Evolutionary conservation across 1,140 invertebrate genomes (phyloP).

Genomic region (Stegodyphus dumicola): DNA sequence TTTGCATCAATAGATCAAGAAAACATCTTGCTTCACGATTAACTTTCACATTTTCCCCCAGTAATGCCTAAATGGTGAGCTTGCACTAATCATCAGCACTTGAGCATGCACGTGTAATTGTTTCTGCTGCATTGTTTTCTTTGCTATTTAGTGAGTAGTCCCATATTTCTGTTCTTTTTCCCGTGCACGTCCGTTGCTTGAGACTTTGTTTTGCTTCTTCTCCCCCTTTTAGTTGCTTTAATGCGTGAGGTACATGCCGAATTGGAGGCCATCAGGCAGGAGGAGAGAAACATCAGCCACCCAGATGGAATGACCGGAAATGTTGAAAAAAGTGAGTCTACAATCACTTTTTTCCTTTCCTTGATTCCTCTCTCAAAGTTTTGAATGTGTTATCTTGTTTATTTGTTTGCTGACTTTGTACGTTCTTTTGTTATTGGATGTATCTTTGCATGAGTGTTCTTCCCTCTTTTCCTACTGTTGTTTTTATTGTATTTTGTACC

Average conservation of each 20-base stretch:
- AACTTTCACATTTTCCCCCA: too few relatives aligned
- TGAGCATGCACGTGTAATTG: too few relatives aligned
- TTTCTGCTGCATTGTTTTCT: not conserved
- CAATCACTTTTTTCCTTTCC: conserved; percentile 53
- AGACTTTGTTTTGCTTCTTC: conserved; percentile 46
- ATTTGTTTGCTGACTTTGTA: not conserved
- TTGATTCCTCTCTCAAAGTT: not conserved
- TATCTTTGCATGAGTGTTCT: not conserved
- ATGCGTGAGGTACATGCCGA: conserved; percentile 65
- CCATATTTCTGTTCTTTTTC: conserved; percentile 41
- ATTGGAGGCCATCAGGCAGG: conserved; percentile 64
- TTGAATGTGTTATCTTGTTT: not conserved
- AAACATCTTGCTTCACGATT: too few relatives aligned
- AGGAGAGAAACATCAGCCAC: conserved; percentile 62
- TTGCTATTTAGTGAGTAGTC: conserved; percentile 6
- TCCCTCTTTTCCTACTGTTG: not conserved
- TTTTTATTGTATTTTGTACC: not conserved
- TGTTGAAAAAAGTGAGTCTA: conserved; percentile 57
- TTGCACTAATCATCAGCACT: too few relatives aligned
- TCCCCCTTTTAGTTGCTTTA: conserved; percentile 62
- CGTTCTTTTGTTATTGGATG: conserved; percentile 11
- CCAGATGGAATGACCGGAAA: conserved; percentile 46
- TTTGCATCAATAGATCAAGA: too few relatives aligned
- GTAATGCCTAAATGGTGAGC: too few relatives aligned
- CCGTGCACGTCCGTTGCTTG: conserved; percentile 52